Percentiles rank a stretch among this genome's conserved stretches.
These are phyloP conservation scores for Oreochromis spilurus DNA, from an alignment of 2,113 vertebrate species.

Conservation along the genomic window DNA sequence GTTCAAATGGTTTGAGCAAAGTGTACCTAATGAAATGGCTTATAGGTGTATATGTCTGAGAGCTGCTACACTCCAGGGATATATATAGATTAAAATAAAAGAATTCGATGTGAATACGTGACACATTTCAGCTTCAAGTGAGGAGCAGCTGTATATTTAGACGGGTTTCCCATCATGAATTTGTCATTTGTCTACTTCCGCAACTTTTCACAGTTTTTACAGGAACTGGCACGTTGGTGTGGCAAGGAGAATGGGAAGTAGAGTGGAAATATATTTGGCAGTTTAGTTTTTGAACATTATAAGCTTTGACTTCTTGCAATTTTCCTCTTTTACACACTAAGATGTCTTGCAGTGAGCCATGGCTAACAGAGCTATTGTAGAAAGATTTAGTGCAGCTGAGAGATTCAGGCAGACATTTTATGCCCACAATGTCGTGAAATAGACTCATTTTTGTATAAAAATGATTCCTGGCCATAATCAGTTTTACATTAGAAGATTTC, in stretches of 20 bases:
- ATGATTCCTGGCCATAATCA: not conserved
- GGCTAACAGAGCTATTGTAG: not conserved
- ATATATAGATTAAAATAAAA: not conserved
- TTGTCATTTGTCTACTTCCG: not conserved
- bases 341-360: not conserved
- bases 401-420: not conserved
- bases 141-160: not conserved
- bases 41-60: fast-evolving
- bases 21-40: not conserved
- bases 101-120: not conserved
- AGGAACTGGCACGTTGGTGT: not conserved
- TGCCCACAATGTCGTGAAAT: not conserved
- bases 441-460: not conserved
- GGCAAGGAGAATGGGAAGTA: not conserved
- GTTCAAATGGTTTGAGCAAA: not conserved
- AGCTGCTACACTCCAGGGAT: not conserved
- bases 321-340: not conserved
- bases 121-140: not conserved
- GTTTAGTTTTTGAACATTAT: not conserved
- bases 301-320: fast-evolving
- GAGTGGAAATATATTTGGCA: not conserved
- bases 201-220: not conserved
- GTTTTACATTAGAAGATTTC: fast-evolving
- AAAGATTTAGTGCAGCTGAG: not conserved
- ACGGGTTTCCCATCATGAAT: not conserved